These are phyloP conservation scores for Telenomus remus DNA, from an alignment of 1,140 invertebrate genomes.

Conservation along the genomic window DNA sequence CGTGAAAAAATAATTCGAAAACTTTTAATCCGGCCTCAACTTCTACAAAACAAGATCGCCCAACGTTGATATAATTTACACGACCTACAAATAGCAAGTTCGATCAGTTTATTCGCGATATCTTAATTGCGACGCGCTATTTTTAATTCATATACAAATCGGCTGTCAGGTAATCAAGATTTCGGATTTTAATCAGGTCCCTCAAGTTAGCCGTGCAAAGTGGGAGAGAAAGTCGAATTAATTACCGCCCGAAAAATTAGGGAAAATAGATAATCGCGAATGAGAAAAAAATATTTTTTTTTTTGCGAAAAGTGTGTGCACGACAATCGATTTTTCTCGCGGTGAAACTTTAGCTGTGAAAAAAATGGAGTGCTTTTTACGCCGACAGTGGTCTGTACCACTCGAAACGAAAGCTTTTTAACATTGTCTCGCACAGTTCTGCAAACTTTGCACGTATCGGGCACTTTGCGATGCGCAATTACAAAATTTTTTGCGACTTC, in stretches of 20 bases:
- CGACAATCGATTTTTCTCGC: slow-evolving; percentile 15
- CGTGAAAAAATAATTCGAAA: slow-evolving; percentile 17
- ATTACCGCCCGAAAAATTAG: too few species aligned
- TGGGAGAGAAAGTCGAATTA: too few species aligned
- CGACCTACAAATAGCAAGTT: slow-evolving; percentile 26
- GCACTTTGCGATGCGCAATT: slow-evolving; percentile 9
- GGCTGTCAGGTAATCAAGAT: too few species aligned
- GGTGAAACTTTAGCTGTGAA: slow-evolving; percentile 15
- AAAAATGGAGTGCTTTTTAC: slow-evolving; percentile 32
- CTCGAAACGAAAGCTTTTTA: slow-evolving; percentile 22
- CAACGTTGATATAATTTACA: slow-evolving; percentile 23
- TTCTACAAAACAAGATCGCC: slow-evolving; percentile 18
- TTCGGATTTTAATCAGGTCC: too few species aligned
- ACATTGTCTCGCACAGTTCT: slow-evolving; percentile 10
- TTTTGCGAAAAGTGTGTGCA: slow-evolving; percentile 3
- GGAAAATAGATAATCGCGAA: too few species aligned
- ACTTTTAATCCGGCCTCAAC: slow-evolving; percentile 10
- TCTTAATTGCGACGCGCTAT: not conserved
- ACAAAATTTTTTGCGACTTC: slow-evolving; percentile 2
- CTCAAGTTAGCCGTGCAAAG: too few species aligned
- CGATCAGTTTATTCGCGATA: slow-evolving; percentile 26
- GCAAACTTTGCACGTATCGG: slow-evolving; percentile 14
- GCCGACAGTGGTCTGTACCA: slow-evolving; percentile 9
- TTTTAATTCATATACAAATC: slow-evolving; percentile 9
- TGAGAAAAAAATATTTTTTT: too few species aligned